Percentiles rank a stretch among this genome's conserved stretches.
These are phyloP conservation scores for Andricus quercusramuli DNA, from an alignment of 2,888 invertebrate species.

Conservation along the genomic window DNA sequence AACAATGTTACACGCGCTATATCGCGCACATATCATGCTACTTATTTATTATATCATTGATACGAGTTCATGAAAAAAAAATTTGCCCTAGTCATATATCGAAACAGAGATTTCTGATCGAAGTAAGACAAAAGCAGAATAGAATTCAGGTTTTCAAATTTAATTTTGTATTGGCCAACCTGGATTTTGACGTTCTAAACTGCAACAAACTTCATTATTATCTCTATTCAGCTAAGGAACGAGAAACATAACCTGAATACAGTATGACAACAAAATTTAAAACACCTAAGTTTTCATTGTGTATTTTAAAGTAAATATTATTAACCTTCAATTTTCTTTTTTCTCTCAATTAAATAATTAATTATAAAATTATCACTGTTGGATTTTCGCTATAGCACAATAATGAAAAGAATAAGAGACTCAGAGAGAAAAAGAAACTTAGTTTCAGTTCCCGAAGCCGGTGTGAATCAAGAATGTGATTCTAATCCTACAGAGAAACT, in stretches of 20 bases:
- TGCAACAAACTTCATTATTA: too few species aligned
- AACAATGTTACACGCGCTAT: too few species aligned
- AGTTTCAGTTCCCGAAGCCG: not conserved
- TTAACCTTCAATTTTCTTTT: not conserved
- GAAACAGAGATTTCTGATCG: too few species aligned
- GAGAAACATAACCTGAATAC: not conserved
- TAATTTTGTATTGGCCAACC: too few species aligned
- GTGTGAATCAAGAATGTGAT: not conserved
- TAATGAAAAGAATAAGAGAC: not conserved
- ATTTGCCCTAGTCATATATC: too few species aligned
- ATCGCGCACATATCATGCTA: too few species aligned
- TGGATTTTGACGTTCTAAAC: too few species aligned
- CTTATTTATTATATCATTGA: too few species aligned
- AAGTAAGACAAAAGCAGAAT: too few species aligned
- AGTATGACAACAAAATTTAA: not conserved
- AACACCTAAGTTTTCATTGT: not conserved
- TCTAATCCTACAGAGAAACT: not conserved
- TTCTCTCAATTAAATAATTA: not conserved
- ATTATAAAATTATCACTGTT: not conserved
- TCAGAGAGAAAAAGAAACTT: not conserved
- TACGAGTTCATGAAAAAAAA: too few species aligned
- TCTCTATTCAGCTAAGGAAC: too few species aligned
- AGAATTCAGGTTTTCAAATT: too few species aligned
- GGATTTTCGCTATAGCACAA: not conserved
- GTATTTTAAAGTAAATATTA: not conserved